A percentile compares a stretch with the other conserved stretches of the same genome.
Conservation (phyloP, 2,113 vertebrate species). For the Cacatua alba region DNA sequence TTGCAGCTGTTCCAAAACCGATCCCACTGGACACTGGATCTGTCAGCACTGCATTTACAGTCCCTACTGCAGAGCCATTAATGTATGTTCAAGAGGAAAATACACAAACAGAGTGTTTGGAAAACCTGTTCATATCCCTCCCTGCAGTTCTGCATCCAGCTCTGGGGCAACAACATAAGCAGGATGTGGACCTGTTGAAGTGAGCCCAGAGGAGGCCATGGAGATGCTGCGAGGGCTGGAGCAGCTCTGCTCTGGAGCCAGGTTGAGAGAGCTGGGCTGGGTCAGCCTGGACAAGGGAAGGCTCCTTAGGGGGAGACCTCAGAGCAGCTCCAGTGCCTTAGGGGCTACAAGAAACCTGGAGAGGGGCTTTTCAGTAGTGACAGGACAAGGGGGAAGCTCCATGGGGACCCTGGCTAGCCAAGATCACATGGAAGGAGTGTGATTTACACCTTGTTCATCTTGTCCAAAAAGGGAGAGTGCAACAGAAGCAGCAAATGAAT, state of each 20-base stretch:
- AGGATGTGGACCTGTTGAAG: background rate
- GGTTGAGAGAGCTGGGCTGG: background rate
- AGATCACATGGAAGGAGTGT: accelerated
- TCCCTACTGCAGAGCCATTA: background rate
- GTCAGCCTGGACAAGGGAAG: background rate
- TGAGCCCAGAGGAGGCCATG: background rate
- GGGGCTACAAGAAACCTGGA: background rate
- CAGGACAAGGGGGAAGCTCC: background rate
- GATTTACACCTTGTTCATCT: background rate
- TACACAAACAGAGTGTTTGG: accelerated
- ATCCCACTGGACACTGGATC: background rate
- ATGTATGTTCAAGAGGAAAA: accelerated
- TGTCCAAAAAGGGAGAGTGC: background rate
- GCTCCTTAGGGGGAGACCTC: background rate
- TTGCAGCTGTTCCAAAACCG: accelerated
- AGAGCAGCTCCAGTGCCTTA: background rate
- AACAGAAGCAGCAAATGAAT: background rate
- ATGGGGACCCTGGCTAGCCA: background rate
- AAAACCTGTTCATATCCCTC: accelerated
- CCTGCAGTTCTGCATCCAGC: background rate
- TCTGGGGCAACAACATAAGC: background rate
- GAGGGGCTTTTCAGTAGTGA: background rate
- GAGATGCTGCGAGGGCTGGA: background rate
- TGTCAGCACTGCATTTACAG: accelerated
- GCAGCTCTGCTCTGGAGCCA: background rate